phyloP scores from a whole-genome alignment of 2,888 invertebrate genomes.

The Bruchidius siliquastri region DNA sequence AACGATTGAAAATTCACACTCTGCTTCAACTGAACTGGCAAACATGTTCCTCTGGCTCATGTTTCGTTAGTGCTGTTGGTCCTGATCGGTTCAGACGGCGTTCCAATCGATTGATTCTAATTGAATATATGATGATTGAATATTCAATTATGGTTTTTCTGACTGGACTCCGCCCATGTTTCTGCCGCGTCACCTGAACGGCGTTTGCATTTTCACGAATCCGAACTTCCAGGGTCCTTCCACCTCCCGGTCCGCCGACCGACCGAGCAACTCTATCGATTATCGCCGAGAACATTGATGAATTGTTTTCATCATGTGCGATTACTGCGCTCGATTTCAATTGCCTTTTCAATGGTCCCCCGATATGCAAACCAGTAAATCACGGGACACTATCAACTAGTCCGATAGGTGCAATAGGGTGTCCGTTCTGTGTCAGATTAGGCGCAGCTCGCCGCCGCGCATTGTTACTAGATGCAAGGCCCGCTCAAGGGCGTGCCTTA shows the following conservation, averaged over 20 bases:
- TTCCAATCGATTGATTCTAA: too few species aligned
- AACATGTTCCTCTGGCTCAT: too few species aligned
- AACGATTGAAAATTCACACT: too few species aligned
- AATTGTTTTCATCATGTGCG: constrained; percentile 51
- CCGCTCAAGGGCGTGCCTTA: not conserved
- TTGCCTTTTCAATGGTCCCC: constrained; percentile 49
- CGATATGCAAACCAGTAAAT: constrained; percentile 46
- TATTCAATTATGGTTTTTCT: too few species aligned
- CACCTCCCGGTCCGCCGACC: not conserved
- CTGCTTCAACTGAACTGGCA: too few species aligned
- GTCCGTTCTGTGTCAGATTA: constrained; percentile 36
- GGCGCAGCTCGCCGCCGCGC: not conserved
- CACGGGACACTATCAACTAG: constrained; percentile 45
- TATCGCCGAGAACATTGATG: constrained; percentile 44
- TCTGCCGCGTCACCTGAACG: constrained; percentile 21
- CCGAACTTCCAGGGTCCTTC: not conserved
- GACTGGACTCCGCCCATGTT: constrained; percentile 14
- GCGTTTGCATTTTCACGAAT: constrained; percentile 41
- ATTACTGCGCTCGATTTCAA: constrained; percentile 49
- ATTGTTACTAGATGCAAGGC: constrained; percentile 2
- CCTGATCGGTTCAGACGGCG: too few species aligned
- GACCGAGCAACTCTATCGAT: constrained; percentile 9
- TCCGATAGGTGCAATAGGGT: constrained; percentile 39
- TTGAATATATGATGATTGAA: too few species aligned
- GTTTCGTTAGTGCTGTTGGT: too few species aligned